Percentiles rank a stretch among this genome's conserved stretches.
These are phyloP conservation scores for Chinchilla lanigera DNA, from an alignment of 2,113 vertebrate genomes.

Conservation along the genomic window DNA sequence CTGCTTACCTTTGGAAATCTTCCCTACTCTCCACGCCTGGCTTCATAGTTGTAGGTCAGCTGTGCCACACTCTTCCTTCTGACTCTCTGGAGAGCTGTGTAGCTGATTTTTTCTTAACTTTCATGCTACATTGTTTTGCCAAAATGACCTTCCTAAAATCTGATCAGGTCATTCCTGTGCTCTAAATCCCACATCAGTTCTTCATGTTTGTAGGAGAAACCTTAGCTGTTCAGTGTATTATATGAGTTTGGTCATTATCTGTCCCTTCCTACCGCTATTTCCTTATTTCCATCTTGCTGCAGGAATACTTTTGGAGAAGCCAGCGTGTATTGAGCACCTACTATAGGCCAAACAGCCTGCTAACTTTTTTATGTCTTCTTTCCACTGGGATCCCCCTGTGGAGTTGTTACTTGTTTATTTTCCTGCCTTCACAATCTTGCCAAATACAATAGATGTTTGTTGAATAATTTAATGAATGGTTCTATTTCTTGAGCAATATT, in stretches of 20 bases:
- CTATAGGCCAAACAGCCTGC: not conserved
- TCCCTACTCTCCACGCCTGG: not conserved
- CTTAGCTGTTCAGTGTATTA: not conserved
- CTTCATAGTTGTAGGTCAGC: not conserved
- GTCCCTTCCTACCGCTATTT: not conserved
- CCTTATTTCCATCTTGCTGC: slow-evolving; percentile 23
- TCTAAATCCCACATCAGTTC: not conserved
- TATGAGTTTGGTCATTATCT: slow-evolving; percentile 15
- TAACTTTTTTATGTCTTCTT: slow-evolving; percentile 16
- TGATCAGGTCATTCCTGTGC: not conserved
- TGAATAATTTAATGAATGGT: slow-evolving; percentile 64
- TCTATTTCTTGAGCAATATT: slow-evolving; percentile 56
- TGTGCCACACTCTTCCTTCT: not conserved
- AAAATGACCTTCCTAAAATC: slow-evolving; percentile 20
- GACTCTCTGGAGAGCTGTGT: not conserved
- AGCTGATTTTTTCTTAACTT: slow-evolving; percentile 1
- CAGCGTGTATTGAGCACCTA: slow-evolving; percentile 5
- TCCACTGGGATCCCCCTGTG: not conserved
- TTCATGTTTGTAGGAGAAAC: not conserved
- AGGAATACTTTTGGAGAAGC: slow-evolving; percentile 10
- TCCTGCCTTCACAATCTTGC: slow-evolving; percentile 2
- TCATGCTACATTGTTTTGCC: slow-evolving; percentile 3
- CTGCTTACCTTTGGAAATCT: not conserved
- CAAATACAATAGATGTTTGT: slow-evolving; percentile 45
- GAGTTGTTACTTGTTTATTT: slow-evolving; percentile 55